Evolutionary conservation across 2,797 vertebrate genomes (phyloP), one percentile per base, ranked within the genome.

Genomic region (Crenichthys baileyi): DNA sequence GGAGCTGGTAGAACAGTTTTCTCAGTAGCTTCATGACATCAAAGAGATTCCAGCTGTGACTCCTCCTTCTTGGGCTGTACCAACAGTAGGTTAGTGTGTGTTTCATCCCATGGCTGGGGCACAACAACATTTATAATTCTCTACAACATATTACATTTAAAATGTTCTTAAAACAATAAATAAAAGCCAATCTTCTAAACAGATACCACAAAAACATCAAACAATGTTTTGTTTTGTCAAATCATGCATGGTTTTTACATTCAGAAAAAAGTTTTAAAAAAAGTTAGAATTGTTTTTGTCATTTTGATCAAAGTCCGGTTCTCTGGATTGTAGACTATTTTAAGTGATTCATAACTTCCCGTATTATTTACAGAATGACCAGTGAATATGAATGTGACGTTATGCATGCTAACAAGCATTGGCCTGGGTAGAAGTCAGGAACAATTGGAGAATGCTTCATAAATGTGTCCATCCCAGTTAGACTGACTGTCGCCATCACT

Each of bases 371-470:
- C 78, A 15, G 36, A 29, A 78, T 80, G 20, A 77, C 77, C 78
- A 36, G 36, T 29, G 68, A 86, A 77, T 73, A 73, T 29, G 55
- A 44, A 80, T 75, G 50, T 90, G 89, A 93, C 75, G 81, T 85
- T 90, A 93, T 89, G 83, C 84, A 89, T 55, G 65, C 85, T 92
- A 93, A 92, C 89, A 82, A 93, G 91, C 79, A 24, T 11, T 76
- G 67, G 82, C 81, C 83, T 31, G 73, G 75, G 72, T 81, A 85
- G 77, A 85, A 80, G 82, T 90, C 85, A 24, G 72, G 79, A 79
- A 56, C 51, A 78, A 65, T 67, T 53, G 63, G 55, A 44, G 55
- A 71, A 83, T 56, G 61, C 75, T 88, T 60, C 48, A 76, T 82
- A 70, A 76, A 79, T 11, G 31, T 84, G 81, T 85, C 86, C 0